Conservation (phyloP, 2,113 vertebrate species). For the Pica pica region DNA sequence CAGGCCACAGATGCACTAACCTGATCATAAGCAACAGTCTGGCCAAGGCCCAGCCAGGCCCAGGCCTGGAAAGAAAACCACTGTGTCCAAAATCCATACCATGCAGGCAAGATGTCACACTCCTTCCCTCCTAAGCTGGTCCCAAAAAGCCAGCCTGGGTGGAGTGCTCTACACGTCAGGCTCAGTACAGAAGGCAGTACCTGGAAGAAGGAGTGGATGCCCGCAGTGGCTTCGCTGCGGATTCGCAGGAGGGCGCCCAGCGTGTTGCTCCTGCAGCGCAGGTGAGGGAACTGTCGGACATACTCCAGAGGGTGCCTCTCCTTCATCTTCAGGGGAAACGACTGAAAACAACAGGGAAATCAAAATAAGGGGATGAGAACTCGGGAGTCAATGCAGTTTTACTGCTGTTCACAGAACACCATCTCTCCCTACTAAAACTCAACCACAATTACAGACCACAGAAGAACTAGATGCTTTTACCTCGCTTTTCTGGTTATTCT, state of each 20-base stretch:
- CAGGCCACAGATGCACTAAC: background rate
- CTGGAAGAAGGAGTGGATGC: conserved; percentile 89
- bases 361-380: background rate
- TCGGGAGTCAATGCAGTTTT: background rate
- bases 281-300: conserved; percentile 86
- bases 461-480: background rate
- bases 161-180: fast-evolving
- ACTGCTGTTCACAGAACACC: fast-evolving
- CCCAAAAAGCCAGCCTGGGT: background rate
- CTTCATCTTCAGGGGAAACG: conserved; percentile 89
- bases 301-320: conserved; percentile 83
- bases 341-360: conserved; percentile 59
- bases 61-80: background rate
- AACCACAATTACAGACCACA: background rate
- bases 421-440: background rate
- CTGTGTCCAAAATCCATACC: background rate
- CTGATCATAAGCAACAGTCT: background rate
- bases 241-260: conserved; percentile 86
- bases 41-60: background rate
- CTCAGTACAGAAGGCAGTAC: conserved; percentile 42
- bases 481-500: background rate
- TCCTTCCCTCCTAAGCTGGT: background rate
- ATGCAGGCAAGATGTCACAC: background rate
- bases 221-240: conserved; percentile 86
- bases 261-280: conserved; percentile 83